phyloP scores from a whole-genome alignment of 2,797 vertebrate species.

The Cyprinella venusta region DNA sequence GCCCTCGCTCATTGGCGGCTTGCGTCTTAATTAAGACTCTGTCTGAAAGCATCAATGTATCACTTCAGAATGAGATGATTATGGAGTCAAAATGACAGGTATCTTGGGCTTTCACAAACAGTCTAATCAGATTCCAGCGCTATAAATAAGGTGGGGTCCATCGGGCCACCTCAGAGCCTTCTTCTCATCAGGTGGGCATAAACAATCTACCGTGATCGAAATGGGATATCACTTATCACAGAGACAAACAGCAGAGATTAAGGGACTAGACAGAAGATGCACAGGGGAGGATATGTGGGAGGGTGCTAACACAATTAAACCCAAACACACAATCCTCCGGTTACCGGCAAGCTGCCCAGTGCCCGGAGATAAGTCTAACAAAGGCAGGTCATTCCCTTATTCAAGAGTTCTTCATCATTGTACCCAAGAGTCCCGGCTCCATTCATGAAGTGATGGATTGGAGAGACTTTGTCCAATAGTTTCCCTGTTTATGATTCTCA shows the following conservation, averaged over 20 bases:
- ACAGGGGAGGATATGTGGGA: slow-evolving; percentile 77
- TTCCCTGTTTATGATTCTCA: slow-evolving; percentile 26
- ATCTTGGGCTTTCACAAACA: slow-evolving; percentile 56
- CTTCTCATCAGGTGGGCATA: slow-evolving; percentile 66
- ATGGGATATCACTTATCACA: slow-evolving; percentile 79
- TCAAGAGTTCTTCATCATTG: slow-evolving; percentile 60
- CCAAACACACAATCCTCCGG: slow-evolving; percentile 75
- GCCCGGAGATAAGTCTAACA: slow-evolving; percentile 71
- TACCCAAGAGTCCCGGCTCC: slow-evolving; percentile 34
- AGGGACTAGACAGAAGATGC: slow-evolving; percentile 81
- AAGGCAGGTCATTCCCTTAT: slow-evolving; percentile 68
- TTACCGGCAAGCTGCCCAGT: slow-evolving; percentile 68
- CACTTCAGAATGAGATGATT: slow-evolving; percentile 63
- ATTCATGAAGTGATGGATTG: slow-evolving; percentile 47
- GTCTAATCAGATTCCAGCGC: slow-evolving; percentile 74
- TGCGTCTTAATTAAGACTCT: slow-evolving; percentile 29
- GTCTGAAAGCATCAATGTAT: slow-evolving; percentile 42
- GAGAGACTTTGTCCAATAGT: slow-evolving; percentile 33
- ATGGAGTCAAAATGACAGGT: slow-evolving; percentile 56
- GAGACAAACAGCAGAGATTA: slow-evolving; percentile 83
- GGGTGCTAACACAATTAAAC: slow-evolving; percentile 81
- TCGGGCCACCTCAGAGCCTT: slow-evolving; percentile 66
- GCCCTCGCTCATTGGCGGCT: slow-evolving; percentile 16
- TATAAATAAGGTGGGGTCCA: slow-evolving; percentile 74
- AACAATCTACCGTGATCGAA: slow-evolving; percentile 74